Evolutionary conservation across 23 tunicate species (phyloP), one percentile per base, ranked within the genome.

Genomic region (Ascidia mentula): DNA sequence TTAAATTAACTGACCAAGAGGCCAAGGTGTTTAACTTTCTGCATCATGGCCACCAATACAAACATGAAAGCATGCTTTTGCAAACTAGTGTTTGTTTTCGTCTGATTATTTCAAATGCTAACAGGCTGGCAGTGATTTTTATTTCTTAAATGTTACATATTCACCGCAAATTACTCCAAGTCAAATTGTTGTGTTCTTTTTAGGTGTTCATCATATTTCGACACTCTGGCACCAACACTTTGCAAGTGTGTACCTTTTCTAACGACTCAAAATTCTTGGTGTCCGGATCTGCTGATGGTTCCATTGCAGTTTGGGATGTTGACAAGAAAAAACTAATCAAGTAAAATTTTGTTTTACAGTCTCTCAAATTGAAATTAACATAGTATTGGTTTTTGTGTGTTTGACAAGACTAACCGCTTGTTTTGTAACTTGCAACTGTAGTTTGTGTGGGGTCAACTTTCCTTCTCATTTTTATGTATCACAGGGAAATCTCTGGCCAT

Each of bases 231-330:
- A 32, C 74, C 0, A 88, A 84, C 80, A 88, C 93, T 0, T 87
- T 79, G 40, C 98, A 93, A 88, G 89, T 87, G 13, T 84, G 90
- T 39, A 33, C 82, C 7, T 93, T 93, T 53, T 88, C 98, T 5
- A 71, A 71, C 32, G 38, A 88, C 38, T 88, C 98, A 0, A 36
- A 38, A 12, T 36, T 38, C 46, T 69, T 93, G 28, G 86, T 80
- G 32, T 79, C 90, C 36, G 98, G 98, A 24, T 80, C 98, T 70
- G 86, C 89, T 31, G 98, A 93, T 88, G 98, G 98, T 20, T 91
- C 89, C 0, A 88, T 93, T 26, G 98, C 93, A 0, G 81, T 93
- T 46, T 93, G 98, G 98, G 87, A 82, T 80, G 59, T 93, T 6
- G 78, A 77, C 28, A 75, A 76, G 37, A 88, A 87, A 37, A 84